Evolutionary conservation across 2,113 vertebrate genomes (phyloP), one percentile per base, ranked within the genome.

Genomic region (Otolemur garnettii): DNA sequence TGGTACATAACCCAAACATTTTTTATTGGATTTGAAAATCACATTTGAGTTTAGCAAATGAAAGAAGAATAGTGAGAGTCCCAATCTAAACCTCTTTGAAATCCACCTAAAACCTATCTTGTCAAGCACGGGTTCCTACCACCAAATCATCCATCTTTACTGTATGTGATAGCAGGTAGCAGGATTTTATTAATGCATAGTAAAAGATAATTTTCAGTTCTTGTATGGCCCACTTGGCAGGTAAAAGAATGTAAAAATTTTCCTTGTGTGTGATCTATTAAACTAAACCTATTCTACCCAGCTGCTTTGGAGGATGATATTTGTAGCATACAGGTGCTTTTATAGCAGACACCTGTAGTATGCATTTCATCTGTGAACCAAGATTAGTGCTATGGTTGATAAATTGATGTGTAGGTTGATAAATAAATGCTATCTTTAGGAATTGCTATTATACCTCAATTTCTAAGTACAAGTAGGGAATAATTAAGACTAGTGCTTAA

Each of bases 11-110:
- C 83, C 89, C 94, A 96, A 94, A 96, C 19, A 85, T 88, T 96
- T 87, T 94, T 95, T 75, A 93, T 68, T 90, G 96, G 77, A 92
- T 96, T 97, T 93, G 22, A 71, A 97, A 91, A 97, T 96, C 38
- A 90, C 75, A 96, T 91, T 93, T 45, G 71, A 96, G 55, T 69
- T 94, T 93, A 92, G 19, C 66, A 95, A 96, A 94, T 89, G 59
- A 94, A 35, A 53, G 71, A 77, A 95, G 75, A 90, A 50, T 68
- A 68, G 38, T 75, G 66, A 71, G 86, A 78, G 72, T 75, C 68
- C 42, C 35, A 72, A 62, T 90, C 9, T 60, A 83, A 90, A 78
- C 55, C 38, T 93, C 53, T 94, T 89, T 87, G 45, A 93, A 79
- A 42, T 55, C n/a, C 26, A 77, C 45, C 80, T 95, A 38, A 91